These are phyloP conservation scores for Centropus unirufus DNA, from an alignment of 2,113 vertebrate genomes.

Conservation along the genomic window DNA sequence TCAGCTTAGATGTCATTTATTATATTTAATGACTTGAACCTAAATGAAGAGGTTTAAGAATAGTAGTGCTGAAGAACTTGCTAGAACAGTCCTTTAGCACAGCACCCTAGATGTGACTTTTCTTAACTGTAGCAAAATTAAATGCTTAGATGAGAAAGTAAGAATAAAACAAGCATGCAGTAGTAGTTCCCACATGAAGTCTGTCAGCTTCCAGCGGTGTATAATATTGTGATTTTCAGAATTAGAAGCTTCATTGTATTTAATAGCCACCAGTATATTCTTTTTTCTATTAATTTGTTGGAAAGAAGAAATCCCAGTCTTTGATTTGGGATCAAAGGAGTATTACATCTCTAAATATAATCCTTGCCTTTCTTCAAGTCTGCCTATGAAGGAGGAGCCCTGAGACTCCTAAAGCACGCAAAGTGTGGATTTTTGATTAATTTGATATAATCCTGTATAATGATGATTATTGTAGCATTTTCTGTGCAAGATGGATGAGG, in stretches of 20 bases:
- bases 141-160: not conserved
- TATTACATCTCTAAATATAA: not conserved
- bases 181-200: not conserved
- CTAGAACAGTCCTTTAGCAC: not conserved
- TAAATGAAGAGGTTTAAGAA: not conserved
- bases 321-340: not conserved
- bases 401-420: not conserved
- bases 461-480: slow-evolving; percentile 70
- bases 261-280: not conserved
- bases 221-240: not conserved
- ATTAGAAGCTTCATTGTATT: not conserved
- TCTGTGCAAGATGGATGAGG: slow-evolving; percentile 50
- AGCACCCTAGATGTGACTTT: not conserved
- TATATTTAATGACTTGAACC: not conserved
- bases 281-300: not conserved
- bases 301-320: not conserved
- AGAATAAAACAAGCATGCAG: not conserved
- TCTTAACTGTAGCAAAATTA: not conserved
- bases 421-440: slow-evolving; percentile 34
- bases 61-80: accelerated
- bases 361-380: not conserved
- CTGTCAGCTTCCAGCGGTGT: not conserved
- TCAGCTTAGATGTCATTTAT: not conserved
- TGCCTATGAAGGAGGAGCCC: not conserved
- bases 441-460: slow-evolving; percentile 66